phyloP scores from a whole-genome alignment of 1,140 invertebrate species.

The Helicoverpa armigera region DNA sequence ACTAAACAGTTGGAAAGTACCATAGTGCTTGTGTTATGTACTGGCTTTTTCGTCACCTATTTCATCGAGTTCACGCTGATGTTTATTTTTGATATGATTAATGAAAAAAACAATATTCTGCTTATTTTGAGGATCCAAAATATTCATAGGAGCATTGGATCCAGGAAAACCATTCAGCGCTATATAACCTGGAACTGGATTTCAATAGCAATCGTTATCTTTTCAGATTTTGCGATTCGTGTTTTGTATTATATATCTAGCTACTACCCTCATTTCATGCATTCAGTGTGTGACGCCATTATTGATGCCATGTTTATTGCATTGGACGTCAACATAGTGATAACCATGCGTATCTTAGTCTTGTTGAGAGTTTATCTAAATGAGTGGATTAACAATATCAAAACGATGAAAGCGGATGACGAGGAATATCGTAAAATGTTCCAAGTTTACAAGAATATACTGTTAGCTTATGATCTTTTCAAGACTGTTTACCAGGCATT shows the following conservation, averaged over 20 bases:
- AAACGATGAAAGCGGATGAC: no score
- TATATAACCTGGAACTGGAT: conserved; percentile 6
- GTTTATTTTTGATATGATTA: background rate
- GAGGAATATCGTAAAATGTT: background rate
- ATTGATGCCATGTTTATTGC: background rate
- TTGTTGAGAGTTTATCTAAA: conserved; percentile 4
- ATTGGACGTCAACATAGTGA: background rate
- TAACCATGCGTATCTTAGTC: background rate
- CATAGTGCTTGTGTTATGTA: background rate
- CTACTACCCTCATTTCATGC: background rate
- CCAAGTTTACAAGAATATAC: background rate
- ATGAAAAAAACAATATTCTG: background rate
- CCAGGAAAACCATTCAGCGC: background rate
- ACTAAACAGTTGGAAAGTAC: background rate
- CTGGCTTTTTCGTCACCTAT: background rate
- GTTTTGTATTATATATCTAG: background rate
- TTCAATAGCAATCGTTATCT: background rate
- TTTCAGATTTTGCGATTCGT: background rate
- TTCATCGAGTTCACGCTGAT: background rate
- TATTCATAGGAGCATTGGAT: background rate
- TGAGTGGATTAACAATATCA: background rate
- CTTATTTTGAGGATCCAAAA: background rate
- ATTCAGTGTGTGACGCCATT: background rate
- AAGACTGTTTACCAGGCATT: background rate
- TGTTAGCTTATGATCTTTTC: background rate